These are phyloP conservation scores for Myotis yumanensis DNA, from an alignment of 2,113 vertebrate species.

Conservation along the genomic window DNA sequence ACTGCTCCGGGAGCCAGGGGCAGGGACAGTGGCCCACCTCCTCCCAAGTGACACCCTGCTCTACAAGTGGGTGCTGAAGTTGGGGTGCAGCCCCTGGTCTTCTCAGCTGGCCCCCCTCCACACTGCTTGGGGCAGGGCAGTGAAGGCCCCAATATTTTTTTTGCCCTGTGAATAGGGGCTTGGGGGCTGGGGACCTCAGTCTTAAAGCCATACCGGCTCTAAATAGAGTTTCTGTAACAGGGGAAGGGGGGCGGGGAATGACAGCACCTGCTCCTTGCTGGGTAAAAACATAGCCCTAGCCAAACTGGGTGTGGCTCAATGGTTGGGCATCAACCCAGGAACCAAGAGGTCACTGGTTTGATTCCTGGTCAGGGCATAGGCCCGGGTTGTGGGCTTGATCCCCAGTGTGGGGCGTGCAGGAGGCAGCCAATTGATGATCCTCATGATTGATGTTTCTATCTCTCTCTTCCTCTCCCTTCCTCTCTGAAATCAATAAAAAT, in stretches of 20 bases:
- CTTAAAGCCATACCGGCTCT: neutral
- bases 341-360: too few relatives aligned
- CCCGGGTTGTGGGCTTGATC: too few relatives aligned
- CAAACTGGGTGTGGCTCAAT: neutral
- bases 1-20: neutral
- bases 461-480: too few relatives aligned
- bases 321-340: too few relatives aligned
- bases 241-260: fast-evolving
- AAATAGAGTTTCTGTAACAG: neutral
- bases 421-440: too few relatives aligned
- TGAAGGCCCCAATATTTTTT: neutral
- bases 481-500: too few relatives aligned
- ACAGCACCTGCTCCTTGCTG: too few relatives aligned
- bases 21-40: neutral
- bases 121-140: too few relatives aligned
- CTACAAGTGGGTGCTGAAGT: neutral
- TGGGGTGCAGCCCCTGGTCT: neutral
- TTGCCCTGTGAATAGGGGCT: neutral
- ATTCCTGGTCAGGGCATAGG: too few relatives aligned
- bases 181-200: fast-evolving
- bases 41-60: neutral
- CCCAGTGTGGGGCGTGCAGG: too few relatives aligned
- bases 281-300: neutral
- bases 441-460: too few relatives aligned
- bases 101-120: neutral